Base-by-base conservation (phyloP, 2,113 vertebrate species). In the Ardeotis arabs region DNA sequence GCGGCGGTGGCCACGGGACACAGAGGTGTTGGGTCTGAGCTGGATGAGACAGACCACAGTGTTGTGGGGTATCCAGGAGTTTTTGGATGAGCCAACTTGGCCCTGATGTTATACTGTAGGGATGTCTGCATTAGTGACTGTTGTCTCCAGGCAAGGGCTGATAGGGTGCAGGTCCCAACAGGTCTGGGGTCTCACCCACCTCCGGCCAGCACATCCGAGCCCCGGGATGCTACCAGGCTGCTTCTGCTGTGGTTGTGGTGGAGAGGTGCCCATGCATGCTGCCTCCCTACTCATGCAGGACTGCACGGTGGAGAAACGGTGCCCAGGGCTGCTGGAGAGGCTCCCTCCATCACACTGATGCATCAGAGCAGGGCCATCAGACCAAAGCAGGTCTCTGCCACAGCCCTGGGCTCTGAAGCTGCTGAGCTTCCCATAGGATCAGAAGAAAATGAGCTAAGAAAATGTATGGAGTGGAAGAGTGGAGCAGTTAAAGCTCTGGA, bases 231-330 rank as follows among this genome's bases (percentile, higher is more conserved):
- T 58, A 27, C 28, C 33, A 67, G 74, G 45, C 37, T 73, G 12
- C 27, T 66, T 12, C 66, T 79, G 52, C 37, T 31, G 31, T 37
- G 69, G 19, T 45, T 55, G 21, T 37, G 49, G 7, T 75, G 27
- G 41, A 75, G 28, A 44, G 2, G 4, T 49, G 35, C 17, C 31
- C 55, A 27, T 0, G 0, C 19, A 29, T 0, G 0, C 18, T 50
- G 55, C 49, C 35, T 55, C 11, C 31, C 49, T 50, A 27, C 49
- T 67, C 67, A n/a, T 2, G 0, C 0, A 0, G n/a, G 59, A 55
- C 47, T 62, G 29, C 24, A 13, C 1, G 0, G 29, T 31, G 80
- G 23, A n/a, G 41, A 58, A 74, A 27, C 0, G 0, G 15, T 90
- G 82, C 27, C 9, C 45, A 11, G 58, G 16, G 39, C 56, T 70